Evolutionary conservation across 2,888 invertebrate species (phyloP).

Genomic region (Parasteatoda lunata): DNA sequence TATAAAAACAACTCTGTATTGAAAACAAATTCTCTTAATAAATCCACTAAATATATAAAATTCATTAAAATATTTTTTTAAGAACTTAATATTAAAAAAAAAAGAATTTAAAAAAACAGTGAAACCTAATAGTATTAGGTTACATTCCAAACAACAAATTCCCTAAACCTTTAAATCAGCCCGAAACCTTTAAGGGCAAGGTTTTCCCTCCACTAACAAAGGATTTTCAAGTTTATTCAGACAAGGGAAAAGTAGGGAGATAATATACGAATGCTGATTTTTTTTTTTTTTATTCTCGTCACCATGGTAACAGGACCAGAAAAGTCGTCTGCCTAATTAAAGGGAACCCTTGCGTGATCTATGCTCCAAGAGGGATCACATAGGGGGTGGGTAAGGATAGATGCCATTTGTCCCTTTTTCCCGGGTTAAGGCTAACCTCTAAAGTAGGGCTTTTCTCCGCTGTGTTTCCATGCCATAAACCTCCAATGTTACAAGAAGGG

Average conservation of each 20-base stretch:
- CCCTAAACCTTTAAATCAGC: no score
- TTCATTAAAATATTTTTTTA: no score
- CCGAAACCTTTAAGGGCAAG: no score
- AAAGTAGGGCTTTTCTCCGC: conserved; percentile 13
- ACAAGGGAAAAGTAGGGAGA: background rate
- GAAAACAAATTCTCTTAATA: no score
- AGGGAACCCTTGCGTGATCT: conserved; percentile 34
- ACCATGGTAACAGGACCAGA: conserved; percentile 24
- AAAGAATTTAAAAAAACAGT: no score
- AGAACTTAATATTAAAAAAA: no score
- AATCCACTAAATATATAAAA: no score
- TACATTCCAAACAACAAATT: no score
- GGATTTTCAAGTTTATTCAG: background rate
- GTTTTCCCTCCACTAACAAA: background rate
- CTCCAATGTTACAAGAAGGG: background rate
- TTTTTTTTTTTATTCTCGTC: conserved; percentile 26
- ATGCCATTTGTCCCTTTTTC: conserved; percentile 27
- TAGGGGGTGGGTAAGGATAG: background rate
- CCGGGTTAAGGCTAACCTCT: background rate
- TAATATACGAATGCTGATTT: background rate
- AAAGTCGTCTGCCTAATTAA: conserved; percentile 51
- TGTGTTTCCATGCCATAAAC: conserved; percentile 7
- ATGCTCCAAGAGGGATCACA: conserved; percentile 16
- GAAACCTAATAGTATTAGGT: no score
- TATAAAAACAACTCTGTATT: no score